Evolutionary conservation across 1,140 invertebrate genomes (phyloP), one percentile per base, ranked within the genome.

Genomic region (Solenopsis fugax): DNA sequence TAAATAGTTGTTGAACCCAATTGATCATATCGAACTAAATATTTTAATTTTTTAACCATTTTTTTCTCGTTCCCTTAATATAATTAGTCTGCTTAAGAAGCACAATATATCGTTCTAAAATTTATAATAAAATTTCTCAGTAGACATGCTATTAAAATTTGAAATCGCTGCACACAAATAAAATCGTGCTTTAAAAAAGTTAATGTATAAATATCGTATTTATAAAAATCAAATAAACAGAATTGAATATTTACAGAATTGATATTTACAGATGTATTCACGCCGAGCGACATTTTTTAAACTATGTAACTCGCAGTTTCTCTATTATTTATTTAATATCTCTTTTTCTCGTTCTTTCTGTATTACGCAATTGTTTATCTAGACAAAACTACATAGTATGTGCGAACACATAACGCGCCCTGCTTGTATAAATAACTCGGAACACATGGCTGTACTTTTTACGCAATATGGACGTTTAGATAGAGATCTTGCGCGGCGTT

Each of bases 291-390:
- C 89, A 88, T 88, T 93, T 84, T 90, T 93, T 93, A 89, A 92
- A 92, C 87, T 92, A 86, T 81, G 86, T 88, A 89, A 92, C 91
- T 88, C 91, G 89, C 85, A 88, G 73, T 88, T 81, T 81, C 89
- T 85, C 90, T 93, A 93, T 93, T 94, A 92, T 93, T 94, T 94
- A 93, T 94, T 94, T 94, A 93, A 93, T 94, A 89, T 88, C 92
- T 41, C 21, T 18, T 10, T 67, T 34, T 45, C 12, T 48, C 4
- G 10, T 7, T 72, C 91, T 91, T 92, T 92, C 91, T 90, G 88
- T 92, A 92, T 94, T 93, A 93, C 93, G 93, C 91, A 94, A 94
- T 92, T 93, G 93, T 94, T 94, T 94, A 93, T 92, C 90, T 88
- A 87, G 90, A 92, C 88, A 91, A 90, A 90, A 85, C 78, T 89